Conservation (phyloP, 2,888 invertebrate species). For the Mythimna pallens region DNA sequence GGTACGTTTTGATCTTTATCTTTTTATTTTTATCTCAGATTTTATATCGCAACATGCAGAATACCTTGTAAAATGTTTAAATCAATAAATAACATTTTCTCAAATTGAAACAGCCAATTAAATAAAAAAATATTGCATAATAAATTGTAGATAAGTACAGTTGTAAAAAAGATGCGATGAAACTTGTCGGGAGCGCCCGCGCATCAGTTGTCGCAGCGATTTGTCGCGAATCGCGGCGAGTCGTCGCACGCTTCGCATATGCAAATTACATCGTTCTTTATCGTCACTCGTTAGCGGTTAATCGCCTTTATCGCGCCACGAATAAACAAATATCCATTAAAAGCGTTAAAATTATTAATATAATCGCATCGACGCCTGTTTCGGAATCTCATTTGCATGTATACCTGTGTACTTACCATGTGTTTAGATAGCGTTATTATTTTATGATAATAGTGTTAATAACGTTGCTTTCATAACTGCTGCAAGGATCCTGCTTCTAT, state of each 20-base stretch:
- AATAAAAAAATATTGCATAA: slow-evolving; percentile 44
- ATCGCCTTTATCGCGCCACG: slow-evolving; percentile 80
- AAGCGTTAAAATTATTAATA: slow-evolving; percentile 85
- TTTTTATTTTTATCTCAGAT: slow-evolving; percentile 35
- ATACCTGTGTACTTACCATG: slow-evolving; percentile 56
- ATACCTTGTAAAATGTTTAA: slow-evolving; percentile 37
- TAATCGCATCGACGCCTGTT: slow-evolving; percentile 74
- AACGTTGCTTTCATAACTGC: slow-evolving; percentile 64
- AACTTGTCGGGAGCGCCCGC: slow-evolving; percentile 34
- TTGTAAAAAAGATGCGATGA: slow-evolving; percentile 53
- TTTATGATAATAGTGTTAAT: slow-evolving; percentile 79
- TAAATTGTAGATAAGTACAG: slow-evolving; percentile 46
- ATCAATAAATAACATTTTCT: slow-evolving; percentile 54
- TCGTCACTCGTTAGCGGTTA: slow-evolving; percentile 81
- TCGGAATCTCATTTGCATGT: slow-evolving; percentile 78
- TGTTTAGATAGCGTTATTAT: slow-evolving; percentile 82
- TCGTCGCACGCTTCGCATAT: slow-evolving; percentile 64
- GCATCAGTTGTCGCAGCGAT: slow-evolving; percentile 53
- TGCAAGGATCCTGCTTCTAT: slow-evolving; percentile 66
- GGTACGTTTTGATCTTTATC: slow-evolving; percentile 28
- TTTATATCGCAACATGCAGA: slow-evolving; percentile 26
- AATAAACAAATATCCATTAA: slow-evolving; percentile 86
- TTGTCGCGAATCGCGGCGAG: slow-evolving; percentile 58
- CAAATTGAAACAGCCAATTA: slow-evolving; percentile 52
- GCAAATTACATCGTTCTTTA: slow-evolving; percentile 76